Conservation (phyloP, 2,888 invertebrate species). For the Euzophera pinguis region DNA sequence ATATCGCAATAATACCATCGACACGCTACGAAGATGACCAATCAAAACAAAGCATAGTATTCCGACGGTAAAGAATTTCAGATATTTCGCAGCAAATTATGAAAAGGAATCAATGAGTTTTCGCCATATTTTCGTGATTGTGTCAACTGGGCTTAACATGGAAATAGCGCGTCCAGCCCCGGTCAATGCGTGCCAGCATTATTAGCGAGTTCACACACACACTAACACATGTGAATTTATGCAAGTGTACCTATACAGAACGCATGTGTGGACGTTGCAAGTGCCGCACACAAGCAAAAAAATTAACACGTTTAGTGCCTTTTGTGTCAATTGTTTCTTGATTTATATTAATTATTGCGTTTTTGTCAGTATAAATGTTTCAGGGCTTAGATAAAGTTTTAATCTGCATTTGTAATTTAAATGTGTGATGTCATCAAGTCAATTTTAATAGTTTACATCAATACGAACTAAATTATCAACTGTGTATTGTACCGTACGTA, state of each 20-base stretch:
- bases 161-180: conserved; percentile 15
- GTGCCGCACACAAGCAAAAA: conserved; percentile 1
- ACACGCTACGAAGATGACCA: background rate
- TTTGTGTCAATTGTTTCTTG: conserved; percentile 2
- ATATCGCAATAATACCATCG: background rate
- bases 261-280: background rate
- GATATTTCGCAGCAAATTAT: background rate
- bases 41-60: background rate
- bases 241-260: no score
- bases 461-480: no score
- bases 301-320: conserved; percentile 7
- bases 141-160: conserved; percentile 7
- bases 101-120: conserved; percentile 2
- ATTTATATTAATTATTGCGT: conserved; percentile 1
- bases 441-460: no score
- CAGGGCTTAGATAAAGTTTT: background rate
- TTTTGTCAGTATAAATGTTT: background rate
- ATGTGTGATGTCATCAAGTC: no score
- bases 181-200: conserved; percentile 42
- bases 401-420: background rate
- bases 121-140: background rate
- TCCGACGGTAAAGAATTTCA: no score
- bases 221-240: conserved; percentile 18
- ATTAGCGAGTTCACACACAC: conserved; percentile 30
- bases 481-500: no score